Evolutionary conservation across 2,113 vertebrate species (phyloP).

Genomic region (Megaceryle maxima): DNA sequence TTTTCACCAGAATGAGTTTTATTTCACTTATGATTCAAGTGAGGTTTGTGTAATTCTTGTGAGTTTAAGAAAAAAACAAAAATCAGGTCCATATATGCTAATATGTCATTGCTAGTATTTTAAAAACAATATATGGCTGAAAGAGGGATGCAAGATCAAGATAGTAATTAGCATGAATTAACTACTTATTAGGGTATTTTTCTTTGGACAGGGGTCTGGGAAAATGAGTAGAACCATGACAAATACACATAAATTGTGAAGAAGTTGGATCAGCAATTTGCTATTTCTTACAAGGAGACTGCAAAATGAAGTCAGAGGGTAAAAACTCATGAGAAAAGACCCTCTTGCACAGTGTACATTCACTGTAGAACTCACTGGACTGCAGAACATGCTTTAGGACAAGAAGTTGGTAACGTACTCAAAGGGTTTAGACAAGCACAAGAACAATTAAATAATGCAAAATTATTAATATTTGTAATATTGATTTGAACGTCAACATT

Average conservation of each 20-base stretch:
- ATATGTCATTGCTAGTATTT: background rate
- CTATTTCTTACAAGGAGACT: background rate
- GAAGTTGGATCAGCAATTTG: background rate
- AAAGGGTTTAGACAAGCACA: background rate
- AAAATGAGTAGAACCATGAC: background rate
- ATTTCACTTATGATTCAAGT: background rate
- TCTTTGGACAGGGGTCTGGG: background rate
- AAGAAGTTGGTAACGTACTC: background rate
- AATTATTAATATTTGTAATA: background rate
- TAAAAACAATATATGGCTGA: background rate
- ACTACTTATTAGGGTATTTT: background rate
- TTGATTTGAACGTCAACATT: background rate
- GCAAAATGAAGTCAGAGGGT: background rate
- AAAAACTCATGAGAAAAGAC: background rate
- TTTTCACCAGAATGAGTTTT: background rate
- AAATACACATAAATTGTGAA: background rate
- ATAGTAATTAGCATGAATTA: background rate
- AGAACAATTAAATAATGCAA: background rate
- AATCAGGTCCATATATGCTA: background rate
- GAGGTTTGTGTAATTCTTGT: background rate
- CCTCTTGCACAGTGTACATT: accelerated
- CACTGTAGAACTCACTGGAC: background rate
- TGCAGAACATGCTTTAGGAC: background rate
- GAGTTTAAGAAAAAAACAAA: background rate
- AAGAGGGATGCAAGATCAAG: background rate